phyloP scores from a whole-genome alignment of 2,113 vertebrate species.

The Heptranchias perlo region DNA sequence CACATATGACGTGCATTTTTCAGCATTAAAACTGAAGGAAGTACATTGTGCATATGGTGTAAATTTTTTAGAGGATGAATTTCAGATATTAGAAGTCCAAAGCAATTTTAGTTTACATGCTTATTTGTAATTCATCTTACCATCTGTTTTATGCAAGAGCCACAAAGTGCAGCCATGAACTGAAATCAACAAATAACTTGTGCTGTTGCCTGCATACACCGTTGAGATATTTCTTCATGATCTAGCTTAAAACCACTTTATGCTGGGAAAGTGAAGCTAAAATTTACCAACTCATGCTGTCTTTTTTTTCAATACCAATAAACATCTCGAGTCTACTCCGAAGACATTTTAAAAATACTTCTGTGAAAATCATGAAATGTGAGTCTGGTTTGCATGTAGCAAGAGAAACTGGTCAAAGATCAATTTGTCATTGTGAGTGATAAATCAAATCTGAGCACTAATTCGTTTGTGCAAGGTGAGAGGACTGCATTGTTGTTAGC shows the following conservation, averaged over 20 bases:
- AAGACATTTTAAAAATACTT: neutral
- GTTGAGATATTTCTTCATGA: neutral
- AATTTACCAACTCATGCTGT: neutral
- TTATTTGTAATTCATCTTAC: neutral
- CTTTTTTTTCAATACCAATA: neutral
- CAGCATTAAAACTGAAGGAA: neutral
- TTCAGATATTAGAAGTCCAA: neutral
- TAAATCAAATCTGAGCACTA: neutral
- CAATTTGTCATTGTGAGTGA: neutral
- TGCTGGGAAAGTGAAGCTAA: neutral
- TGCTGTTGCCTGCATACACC: neutral
- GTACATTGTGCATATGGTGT: neutral
- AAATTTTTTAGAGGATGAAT: neutral
- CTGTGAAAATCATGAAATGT: constrained; percentile 34
- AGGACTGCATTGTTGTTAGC: neutral
- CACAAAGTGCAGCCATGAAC: neutral
- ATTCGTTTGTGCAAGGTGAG: neutral
- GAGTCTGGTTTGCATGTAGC: neutral
- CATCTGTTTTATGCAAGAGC: neutral
- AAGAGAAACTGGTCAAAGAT: neutral
- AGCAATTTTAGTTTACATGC: neutral
- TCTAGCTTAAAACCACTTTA: neutral
- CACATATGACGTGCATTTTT: neutral
- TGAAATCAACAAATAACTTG: neutral
- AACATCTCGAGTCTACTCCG: neutral